Conservation (phyloP, 2,113 vertebrate species). For the Stigmatopora nigra region DNA sequence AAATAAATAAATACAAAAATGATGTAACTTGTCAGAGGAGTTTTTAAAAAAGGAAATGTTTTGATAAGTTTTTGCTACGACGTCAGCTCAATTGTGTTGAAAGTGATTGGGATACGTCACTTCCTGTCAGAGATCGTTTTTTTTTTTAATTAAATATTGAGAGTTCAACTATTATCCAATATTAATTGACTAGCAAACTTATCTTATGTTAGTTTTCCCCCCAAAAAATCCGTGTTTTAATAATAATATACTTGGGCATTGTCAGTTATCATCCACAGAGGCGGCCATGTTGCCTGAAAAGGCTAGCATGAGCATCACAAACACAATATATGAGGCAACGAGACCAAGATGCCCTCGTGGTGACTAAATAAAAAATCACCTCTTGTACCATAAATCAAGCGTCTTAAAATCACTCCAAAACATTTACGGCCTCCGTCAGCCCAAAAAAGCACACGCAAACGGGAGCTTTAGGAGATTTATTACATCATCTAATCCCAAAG, state of each 20-base stretch:
- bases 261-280: too few species aligned
- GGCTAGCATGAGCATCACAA: background rate
- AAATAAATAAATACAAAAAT: background rate
- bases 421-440: background rate
- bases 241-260: too few species aligned
- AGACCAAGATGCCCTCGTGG: background rate
- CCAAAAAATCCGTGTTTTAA: too few species aligned
- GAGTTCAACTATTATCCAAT: conserved; percentile 12
- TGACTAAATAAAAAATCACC: too few species aligned
- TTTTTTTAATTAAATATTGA: background rate
- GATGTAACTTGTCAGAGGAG: background rate
- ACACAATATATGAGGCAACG: background rate
- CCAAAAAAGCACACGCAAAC: background rate
- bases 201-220: too few species aligned
- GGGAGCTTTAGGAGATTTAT: background rate
- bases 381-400: background rate
- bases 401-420: background rate
- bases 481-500: background rate
- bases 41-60: background rate
- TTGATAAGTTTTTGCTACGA: background rate
- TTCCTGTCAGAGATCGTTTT: background rate
- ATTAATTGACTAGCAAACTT: background rate
- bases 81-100: conserved; percentile 22
- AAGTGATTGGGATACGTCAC: conserved; percentile 2
- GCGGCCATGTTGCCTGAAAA: too few species aligned